Evolutionary conservation across 2,797 vertebrate genomes (phyloP).

Genomic region (Limnodromus scolopaceus): DNA sequence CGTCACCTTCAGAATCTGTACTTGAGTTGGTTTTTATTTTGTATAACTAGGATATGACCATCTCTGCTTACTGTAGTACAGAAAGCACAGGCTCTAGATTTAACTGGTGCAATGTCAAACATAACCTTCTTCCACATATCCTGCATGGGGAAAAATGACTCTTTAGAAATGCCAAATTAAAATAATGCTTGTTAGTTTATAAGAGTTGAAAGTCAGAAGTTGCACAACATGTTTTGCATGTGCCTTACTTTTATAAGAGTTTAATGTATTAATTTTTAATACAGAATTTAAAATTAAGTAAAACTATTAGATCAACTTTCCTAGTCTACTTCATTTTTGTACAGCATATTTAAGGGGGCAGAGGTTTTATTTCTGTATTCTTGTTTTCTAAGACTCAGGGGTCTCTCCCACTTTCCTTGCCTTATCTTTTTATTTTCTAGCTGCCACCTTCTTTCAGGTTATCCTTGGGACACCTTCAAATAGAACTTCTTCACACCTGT

Average conservation of each 20-base stretch:
- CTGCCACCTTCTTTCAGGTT: neutral
- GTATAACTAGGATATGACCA: neutral
- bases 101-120: constrained; percentile 26
- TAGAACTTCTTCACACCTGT: neutral
- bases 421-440: neutral
- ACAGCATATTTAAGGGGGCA: neutral
- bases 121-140: constrained; percentile 39
- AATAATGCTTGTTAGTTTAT: constrained; percentile 55
- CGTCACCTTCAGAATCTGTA: constrained; percentile 6
- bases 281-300: constrained; percentile 57
- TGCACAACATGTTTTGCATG: constrained; percentile 75
- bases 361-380: neutral
- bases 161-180: constrained; percentile 57
- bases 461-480: neutral
- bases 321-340: neutral
- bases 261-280: constrained; percentile 68
- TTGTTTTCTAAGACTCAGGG: fast-evolving
- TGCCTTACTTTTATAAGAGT: constrained; percentile 79
- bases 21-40: constrained; percentile 10
- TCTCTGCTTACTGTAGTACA: constrained; percentile 1
- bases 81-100: constrained; percentile 24
- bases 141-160: constrained; percentile 57
- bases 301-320: neutral
- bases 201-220: constrained; percentile 48
- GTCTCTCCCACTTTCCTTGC: neutral